Base-by-base conservation (phyloP, 2,888 invertebrate species). In the Psylliodes chrysocephalus region DNA sequence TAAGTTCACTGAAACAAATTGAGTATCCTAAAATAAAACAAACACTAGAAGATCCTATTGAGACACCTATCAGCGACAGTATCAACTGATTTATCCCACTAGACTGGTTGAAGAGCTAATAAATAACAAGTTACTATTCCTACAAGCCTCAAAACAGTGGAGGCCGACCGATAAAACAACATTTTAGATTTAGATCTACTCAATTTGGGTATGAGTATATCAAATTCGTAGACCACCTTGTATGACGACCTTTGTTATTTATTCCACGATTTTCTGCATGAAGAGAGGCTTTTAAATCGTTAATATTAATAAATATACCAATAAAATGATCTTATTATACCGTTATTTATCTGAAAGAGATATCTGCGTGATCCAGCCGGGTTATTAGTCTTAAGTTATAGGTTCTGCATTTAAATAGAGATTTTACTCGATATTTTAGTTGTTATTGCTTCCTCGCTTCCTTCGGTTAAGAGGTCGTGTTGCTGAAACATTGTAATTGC, bases 361-460 rank as follows among this genome's bases (percentile, higher is more conserved):
- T 61, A 46, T 44, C 47, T 54, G 44, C 61, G 61, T 47, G 61
- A 61, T 61, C 22, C 38, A 47, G 22, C 35, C 28, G 35, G 47
- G 47, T 55, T 61, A 55, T 61, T 47, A 55, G 61, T n/a, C 35
- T 25, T 22, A 40, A 61, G 61, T 61, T 61, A 61, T 61, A 55
- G 61, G 61, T 55, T 40, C 22, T 8, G 47, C 35, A 61, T 61
- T 47, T 54, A 61, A 61, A 55, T 61, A 61, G 55, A 54, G 47
- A 30, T 61, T 47, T 55, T 55, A 62, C 47, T 49, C 22, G 62
- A 55, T 62, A 54, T 55, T 40, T 68, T 59, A 59, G 33, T 49
- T 59, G 35, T 59, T 57, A 57, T 57, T 57, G 57, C 57, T 57
- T 57, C 57, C 57, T 57, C 56, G 56, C 56, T 56, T 56, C 46